Evolutionary conservation across 2,888 invertebrate genomes (phyloP).

Genomic region (Xestia rhomboidea): DNA sequence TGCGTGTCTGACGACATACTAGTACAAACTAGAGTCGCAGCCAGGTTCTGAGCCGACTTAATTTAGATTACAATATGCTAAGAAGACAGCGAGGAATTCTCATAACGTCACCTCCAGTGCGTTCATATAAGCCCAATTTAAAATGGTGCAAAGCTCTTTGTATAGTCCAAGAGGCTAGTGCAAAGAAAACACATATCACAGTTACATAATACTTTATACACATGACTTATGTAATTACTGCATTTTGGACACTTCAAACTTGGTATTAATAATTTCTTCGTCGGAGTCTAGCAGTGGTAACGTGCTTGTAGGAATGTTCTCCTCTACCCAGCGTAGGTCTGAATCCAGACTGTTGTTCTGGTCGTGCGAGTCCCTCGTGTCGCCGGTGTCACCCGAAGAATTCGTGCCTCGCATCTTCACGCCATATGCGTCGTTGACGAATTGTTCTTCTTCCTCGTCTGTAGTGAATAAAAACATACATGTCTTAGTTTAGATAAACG

Average conservation of each 20-base stretch:
- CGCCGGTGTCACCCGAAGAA: constrained; percentile 71
- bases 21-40: too few relatives aligned
- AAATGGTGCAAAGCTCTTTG: constrained; percentile 11
- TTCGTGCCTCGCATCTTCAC: constrained; percentile 93
- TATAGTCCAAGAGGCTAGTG: background rate
- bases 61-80: too few relatives aligned
- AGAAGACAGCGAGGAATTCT: background rate
- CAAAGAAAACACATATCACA: constrained; percentile 69
- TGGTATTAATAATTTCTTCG: constrained; percentile 96
- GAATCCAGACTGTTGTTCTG: constrained; percentile 82
- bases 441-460: constrained; percentile 95
- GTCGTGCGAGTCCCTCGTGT: constrained; percentile 69
- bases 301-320: constrained; percentile 96
- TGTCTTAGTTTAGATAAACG: background rate
- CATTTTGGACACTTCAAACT: constrained; percentile 97
- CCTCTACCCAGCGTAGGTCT: constrained; percentile 96
- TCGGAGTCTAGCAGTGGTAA: constrained; percentile 93
- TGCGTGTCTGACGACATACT: too few relatives aligned
- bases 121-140: background rate
- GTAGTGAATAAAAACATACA: constrained; percentile 27
- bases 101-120: background rate
- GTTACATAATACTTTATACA: constrained; percentile 77
- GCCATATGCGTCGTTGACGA: constrained; percentile 96
- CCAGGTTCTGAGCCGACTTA: too few relatives aligned
- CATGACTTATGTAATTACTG: constrained; percentile 90